Evolutionary conservation across 2,113 vertebrate species (phyloP).

Genomic region (Illadopsis cleaveri): DNA sequence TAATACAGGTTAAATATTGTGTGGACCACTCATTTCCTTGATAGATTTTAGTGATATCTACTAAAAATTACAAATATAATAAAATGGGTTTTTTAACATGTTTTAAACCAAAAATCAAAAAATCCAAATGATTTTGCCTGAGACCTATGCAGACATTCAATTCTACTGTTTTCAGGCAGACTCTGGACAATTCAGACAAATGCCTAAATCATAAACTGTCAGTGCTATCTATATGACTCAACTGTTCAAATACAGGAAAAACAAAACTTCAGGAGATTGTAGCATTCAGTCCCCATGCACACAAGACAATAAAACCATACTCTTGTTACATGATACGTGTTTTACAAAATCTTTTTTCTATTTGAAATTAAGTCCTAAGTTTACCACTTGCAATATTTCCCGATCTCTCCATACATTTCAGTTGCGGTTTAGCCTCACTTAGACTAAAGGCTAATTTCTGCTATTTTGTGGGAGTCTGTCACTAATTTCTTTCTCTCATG

Average conservation of each 20-base stretch:
- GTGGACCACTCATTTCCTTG: not conserved
- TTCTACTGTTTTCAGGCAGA: not conserved
- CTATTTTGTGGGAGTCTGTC: not conserved
- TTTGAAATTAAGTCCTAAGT: not conserved
- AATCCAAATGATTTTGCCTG: not conserved
- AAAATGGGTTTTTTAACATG: not conserved
- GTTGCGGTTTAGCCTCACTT: not conserved
- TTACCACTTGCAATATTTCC: not conserved
- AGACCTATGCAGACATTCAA: not conserved
- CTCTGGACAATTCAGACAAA: not conserved
- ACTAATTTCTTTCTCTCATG: not conserved
- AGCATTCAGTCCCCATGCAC: not conserved
- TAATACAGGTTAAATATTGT: not conserved
- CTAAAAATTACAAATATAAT: not conserved
- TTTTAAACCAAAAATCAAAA: not conserved
- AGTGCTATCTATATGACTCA: fast-evolving
- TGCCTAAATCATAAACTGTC: not conserved
- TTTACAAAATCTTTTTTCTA: not conserved
- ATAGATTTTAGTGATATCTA: not conserved
- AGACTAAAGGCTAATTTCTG: not conserved
- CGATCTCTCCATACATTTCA: not conserved
- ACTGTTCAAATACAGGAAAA: not conserved
- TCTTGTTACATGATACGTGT: not conserved
- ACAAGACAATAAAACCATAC: not conserved
- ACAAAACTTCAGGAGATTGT: not conserved